Evolutionary conservation across 1,140 invertebrate genomes (phyloP), one percentile per base, ranked within the genome.

Genomic region (Trigoniulus corallinus): DNA sequence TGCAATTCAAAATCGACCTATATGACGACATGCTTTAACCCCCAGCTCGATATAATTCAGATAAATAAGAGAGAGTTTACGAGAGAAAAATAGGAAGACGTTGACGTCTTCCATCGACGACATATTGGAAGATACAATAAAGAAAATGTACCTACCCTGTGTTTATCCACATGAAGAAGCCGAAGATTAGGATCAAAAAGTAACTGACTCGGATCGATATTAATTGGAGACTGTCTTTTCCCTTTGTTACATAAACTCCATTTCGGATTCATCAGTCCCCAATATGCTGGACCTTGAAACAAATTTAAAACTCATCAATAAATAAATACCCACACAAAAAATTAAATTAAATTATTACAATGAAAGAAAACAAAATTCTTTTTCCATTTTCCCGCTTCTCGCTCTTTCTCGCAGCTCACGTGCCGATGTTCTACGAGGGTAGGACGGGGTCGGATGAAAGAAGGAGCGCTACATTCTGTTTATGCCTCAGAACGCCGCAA

Each of bases 261-360:
- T 64, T 94, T 85, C 0, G 87, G 88, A 73, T 96, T 94, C 64
- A 96, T 85, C 51, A 94, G 73, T 40, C 92, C 92, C 93, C 92
- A 96, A 71, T 93, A 96, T 48, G 82, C 81, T 34, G 92, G 88
- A 69, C 92, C 92, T 95, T n/a, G n/a, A n/a, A n/a, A n/a, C n/a
- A n/a, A n/a, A n/a, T n/a, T n/a, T n/a, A n/a, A n/a, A n/a, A n/a
- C n/a, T n/a, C n/a, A n/a, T n/a, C n/a, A n/a, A n/a, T n/a, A n/a
- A n/a, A n/a, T n/a, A n/a, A n/a, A n/a, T n/a, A n/a, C n/a, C n/a
- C n/a, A n/a, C n/a, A n/a, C n/a, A n/a, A n/a, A n/a, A n/a, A n/a
- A n/a, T n/a, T n/a, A n/a, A n/a, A n/a, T n/a, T n/a, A n/a, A n/a
- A n/a, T n/a, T n/a, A n/a, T n/a, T n/a, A n/a, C n/a, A n/a, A n/a